Percentiles rank a stretch among this genome's conserved stretches.
These are phyloP conservation scores for Hippoglossus stenolepis DNA, from an alignment of 2,113 vertebrate species.

Conservation along the genomic window DNA sequence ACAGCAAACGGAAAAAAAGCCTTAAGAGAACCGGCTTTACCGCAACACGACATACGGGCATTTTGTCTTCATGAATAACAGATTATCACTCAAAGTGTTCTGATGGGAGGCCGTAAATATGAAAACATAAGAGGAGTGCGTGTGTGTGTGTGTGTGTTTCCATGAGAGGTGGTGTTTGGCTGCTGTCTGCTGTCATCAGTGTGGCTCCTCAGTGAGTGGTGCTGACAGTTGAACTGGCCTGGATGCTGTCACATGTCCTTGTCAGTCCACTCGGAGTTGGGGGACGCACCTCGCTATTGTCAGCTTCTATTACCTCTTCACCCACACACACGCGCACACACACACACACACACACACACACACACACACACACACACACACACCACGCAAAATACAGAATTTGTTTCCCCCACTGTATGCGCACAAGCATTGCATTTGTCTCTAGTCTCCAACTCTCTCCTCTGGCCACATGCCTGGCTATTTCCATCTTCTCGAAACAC, in stretches of 20 bases:
- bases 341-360: conserved; percentile 10
- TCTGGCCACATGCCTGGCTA: conserved; percentile 19
- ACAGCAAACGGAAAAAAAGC: background rate
- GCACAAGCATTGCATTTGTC: background rate
- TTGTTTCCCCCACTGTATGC: conserved; percentile 2
- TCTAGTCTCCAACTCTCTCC: conserved; percentile 6
- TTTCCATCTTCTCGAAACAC: conserved; percentile 1
- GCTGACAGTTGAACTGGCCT: conserved; percentile 73
- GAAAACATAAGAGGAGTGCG: conserved; percentile 6
- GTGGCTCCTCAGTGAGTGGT: conserved; percentile 52
- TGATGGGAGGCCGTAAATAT: conserved; percentile 30
- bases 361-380: conserved; percentile 23
- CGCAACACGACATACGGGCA: background rate
- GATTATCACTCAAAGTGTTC: conserved; percentile 15
- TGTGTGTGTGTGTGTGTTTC: conserved; percentile 3
- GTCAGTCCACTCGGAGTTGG: conserved; percentile 71
- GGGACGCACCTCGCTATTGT: conserved; percentile 75
- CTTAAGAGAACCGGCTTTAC: background rate
- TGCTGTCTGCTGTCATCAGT: conserved; percentile 74
- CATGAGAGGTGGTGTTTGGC: conserved; percentile 54
- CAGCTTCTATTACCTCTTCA: conserved; percentile 73
- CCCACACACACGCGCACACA: conserved; percentile 8
- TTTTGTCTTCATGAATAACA: conserved; percentile 32
- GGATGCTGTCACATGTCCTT: conserved; percentile 79
- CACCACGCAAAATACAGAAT: conserved; percentile 19